phyloP scores from a whole-genome alignment of 2,888 invertebrate genomes.

The Andrena dorsata region DNA sequence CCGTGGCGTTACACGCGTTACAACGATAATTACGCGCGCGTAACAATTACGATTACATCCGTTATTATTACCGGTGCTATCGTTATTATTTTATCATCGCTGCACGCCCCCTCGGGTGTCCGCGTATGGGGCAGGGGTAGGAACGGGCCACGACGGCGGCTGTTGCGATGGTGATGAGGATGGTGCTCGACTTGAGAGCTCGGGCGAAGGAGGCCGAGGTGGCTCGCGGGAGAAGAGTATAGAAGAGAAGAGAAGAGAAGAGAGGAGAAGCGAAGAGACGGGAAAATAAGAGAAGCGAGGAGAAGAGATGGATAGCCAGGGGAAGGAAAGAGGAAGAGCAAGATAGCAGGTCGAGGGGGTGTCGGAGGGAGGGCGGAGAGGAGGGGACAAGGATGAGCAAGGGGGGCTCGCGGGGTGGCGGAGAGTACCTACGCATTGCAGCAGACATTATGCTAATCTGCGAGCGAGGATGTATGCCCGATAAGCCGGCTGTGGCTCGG shows the following conservation, averaged over 20 bases:
- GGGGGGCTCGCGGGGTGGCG: slow-evolving; percentile 29
- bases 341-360: slow-evolving; percentile 8
- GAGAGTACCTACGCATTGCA: slow-evolving; percentile 80
- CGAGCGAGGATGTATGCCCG: slow-evolving; percentile 84
- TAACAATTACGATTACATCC: slow-evolving; percentile 24
- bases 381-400: slow-evolving; percentile 12
- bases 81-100: slow-evolving; percentile 78
- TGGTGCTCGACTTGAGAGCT: slow-evolving; percentile 54
- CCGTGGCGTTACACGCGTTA: neutral
- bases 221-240: slow-evolving; percentile 24
- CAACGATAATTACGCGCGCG: slow-evolving; percentile 18
- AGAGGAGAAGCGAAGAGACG: slow-evolving; percentile 34
- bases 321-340: neutral
- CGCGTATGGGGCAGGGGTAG: slow-evolving; percentile 49
- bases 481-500: slow-evolving; percentile 79
- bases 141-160: slow-evolving; percentile 46
- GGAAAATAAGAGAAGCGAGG: slow-evolving; percentile 9
- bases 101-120: slow-evolving; percentile 66
- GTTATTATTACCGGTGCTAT: slow-evolving; percentile 73
- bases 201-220: slow-evolving; percentile 16
- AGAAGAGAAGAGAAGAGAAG: slow-evolving; percentile 27
- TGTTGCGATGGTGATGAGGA: slow-evolving; percentile 69
- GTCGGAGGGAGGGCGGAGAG: slow-evolving; percentile 20
- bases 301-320: neutral
- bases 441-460: slow-evolving; percentile 85